Base-by-base conservation (phyloP, 1,140 invertebrate genomes). In the Scaptomyza hsui region DNA sequence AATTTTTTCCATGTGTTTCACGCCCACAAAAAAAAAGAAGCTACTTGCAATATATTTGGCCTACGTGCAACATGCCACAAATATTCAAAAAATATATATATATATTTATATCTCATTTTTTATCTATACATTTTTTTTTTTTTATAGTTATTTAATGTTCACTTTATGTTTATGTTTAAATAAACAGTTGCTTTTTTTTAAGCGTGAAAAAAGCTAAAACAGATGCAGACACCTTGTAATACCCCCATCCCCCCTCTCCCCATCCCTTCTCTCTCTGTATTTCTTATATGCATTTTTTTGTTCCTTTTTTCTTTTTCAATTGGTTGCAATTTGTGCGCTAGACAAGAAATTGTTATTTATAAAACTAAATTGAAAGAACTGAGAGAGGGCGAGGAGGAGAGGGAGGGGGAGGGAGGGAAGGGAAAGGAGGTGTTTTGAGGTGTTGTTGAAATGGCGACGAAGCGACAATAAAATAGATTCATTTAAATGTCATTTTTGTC, bases 401-500 rank as follows among this genome's bases (percentile, higher is more conserved):
- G 29, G 24, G 24, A 16, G 3, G 21, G 26, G 39, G 12, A 18
- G 26, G n/a, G n/a, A n/a, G n/a, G n/a, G n/a, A n/a, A n/a, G n/a
- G n/a, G n/a, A n/a, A n/a, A 21, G 42, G 16, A 47, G 51, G 64
- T 57, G 15, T 47, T 1, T 24, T 24, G 26, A 29, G 26, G 26
- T 29, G 26, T 29, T 56, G 44, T 42, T 42, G 26, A 68, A 83
- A 61, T 59, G 72, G 67, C 80, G 79, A 69, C 83, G 79, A 85
- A 65, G 81, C 78, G 61, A 70, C 79, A 88, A 89, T 88, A 88
- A 88, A 88, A 88, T 88, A 88, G 83, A 88, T 88, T 88, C 77
- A 88, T 88, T 88, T 88, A 88, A 88, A 88, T 88, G 82, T 88
- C 82, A 88, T 88, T 88, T 88, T 89, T 67, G 82, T 88, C 82